Percentiles rank a stretch among this genome's conserved stretches.
phyloP scores from a whole-genome alignment of 2,888 invertebrate species.

The Colletes collaris region DNA sequence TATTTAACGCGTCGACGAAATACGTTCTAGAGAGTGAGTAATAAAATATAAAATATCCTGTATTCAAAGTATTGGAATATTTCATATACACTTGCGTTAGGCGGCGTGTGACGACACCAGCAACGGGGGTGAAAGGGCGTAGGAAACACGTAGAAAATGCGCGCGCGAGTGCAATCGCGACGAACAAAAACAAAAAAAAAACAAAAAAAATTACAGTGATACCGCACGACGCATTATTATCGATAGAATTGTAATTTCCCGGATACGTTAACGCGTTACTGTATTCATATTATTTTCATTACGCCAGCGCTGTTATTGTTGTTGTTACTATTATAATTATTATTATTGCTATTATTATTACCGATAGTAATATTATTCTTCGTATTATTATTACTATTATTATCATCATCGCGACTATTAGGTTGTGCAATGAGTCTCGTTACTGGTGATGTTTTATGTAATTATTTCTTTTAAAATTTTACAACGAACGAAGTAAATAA shows the following conservation, averaged over 20 bases:
- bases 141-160: constrained; percentile 25
- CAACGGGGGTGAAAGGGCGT: constrained; percentile 34
- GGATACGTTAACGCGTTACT: constrained; percentile 75
- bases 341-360: constrained; percentile 7
- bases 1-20: constrained; percentile 13
- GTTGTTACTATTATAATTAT: constrained; percentile 11
- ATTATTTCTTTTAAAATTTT: too few species aligned
- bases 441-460: too few species aligned
- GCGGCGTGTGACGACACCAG: constrained; percentile 26
- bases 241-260: constrained; percentile 73
- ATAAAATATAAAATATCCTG: constrained; percentile 61
- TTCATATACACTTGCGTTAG: constrained; percentile 55
- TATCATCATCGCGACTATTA: neutral
- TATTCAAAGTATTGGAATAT: constrained; percentile 64
- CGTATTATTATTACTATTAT: neutral
- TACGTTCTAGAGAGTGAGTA: constrained; percentile 54
- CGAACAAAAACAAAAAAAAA: neutral
- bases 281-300: constrained; percentile 48
- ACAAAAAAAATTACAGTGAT: constrained; percentile 34
- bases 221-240: constrained; percentile 69
- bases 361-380: neutral
- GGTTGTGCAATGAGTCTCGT: too few species aligned
- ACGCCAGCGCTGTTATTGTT: constrained; percentile 9
- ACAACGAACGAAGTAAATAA: too few species aligned
- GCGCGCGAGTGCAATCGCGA: constrained; percentile 16